Conservation (phyloP, 2,113 vertebrate genomes). For the Nestor notabilis region DNA sequence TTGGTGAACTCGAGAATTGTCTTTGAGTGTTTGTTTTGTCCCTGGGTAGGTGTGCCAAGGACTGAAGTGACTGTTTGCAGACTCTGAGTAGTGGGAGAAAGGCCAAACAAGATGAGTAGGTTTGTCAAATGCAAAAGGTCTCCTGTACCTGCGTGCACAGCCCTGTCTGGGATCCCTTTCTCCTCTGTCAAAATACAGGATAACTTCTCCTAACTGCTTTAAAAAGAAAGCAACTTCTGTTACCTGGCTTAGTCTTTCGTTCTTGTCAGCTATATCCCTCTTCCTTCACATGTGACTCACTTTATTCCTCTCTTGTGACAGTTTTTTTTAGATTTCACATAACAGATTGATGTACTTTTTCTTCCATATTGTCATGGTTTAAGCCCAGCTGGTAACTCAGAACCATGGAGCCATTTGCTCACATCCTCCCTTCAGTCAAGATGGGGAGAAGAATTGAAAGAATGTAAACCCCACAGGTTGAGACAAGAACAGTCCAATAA, state of each 20-base stretch:
- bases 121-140: neutral
- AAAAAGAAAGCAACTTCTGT: rapidly evolving
- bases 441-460: neutral
- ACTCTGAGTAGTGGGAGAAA: neutral
- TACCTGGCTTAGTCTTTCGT: rapidly evolving
- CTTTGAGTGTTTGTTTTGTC: neutral
- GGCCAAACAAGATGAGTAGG: neutral
- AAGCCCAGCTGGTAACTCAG: neutral
- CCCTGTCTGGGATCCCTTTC: neutral
- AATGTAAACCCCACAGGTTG: neutral
- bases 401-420: neutral
- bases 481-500: neutral
- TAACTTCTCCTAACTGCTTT: neutral
- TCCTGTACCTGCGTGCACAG: neutral
- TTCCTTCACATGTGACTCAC: neutral
- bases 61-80: neutral
- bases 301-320: neutral
- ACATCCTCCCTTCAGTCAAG: neutral
- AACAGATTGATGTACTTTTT: neutral
- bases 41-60: neutral
- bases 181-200: neutral
- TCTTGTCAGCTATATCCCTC: neutral
- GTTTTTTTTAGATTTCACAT: neutral
- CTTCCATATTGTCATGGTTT: neutral
- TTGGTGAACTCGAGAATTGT: neutral